A percentile compares a stretch with the other conserved stretches of the same genome.
Evolutionary conservation across 2,797 vertebrate genomes (phyloP).

Genomic region (Sebastes ruberrimus): DNA sequence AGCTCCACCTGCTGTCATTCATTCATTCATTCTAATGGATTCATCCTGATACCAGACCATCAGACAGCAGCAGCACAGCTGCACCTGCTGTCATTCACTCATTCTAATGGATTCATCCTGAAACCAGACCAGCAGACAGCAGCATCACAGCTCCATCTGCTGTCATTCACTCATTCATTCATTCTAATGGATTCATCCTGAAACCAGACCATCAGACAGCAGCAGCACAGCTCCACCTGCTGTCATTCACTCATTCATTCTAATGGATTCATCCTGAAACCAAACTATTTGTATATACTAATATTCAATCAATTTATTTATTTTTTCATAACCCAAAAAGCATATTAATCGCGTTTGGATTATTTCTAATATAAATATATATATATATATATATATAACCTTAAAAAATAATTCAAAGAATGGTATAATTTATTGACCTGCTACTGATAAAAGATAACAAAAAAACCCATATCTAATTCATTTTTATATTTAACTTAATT

Average conservation of each 20-base stretch:
- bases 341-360: neutral
- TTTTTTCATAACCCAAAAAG: neutral
- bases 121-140: neutral
- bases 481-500: neutral
- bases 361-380: neutral
- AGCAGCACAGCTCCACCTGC: neutral
- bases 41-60: too few relatives aligned
- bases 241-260: neutral
- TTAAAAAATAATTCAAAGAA: neutral
- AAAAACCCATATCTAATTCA: neutral
- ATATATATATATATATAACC: too few relatives aligned
- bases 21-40: too few relatives aligned
- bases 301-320: too few relatives aligned
- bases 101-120: slow-evolving; percentile 27
- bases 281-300: too few relatives aligned
- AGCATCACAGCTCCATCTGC: too few relatives aligned
- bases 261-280: too few relatives aligned
- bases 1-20: too few relatives aligned
- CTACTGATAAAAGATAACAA: neutral
- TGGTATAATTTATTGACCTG: neutral
- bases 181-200: slow-evolving; percentile 45
- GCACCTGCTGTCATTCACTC: neutral
- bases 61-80: neutral
- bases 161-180: neutral
- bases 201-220: neutral